Evolutionary conservation across 2,888 invertebrate species (phyloP).

Genomic region (Volucella inanis): DNA sequence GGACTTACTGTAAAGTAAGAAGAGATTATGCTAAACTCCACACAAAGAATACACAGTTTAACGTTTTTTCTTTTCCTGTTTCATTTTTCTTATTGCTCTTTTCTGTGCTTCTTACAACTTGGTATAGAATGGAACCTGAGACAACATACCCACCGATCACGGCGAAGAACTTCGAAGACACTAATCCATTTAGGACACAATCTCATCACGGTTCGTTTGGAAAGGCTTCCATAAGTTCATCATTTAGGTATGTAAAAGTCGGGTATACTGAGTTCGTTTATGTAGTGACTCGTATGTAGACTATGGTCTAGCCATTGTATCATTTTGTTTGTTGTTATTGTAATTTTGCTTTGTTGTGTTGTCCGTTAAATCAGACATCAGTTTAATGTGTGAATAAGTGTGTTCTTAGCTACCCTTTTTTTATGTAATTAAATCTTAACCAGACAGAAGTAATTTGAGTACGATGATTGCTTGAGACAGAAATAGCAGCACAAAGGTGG

Average conservation of each 20-base stretch:
- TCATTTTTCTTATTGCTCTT: constrained; percentile 6
- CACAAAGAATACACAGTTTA: constrained; percentile 37
- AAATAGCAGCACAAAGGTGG: neutral
- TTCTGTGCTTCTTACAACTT: constrained; percentile 75
- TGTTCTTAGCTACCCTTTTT: constrained; percentile 41
- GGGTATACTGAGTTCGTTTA: constrained; percentile 6
- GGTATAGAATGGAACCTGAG: constrained; percentile 81
- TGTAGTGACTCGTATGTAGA: constrained; percentile 7
- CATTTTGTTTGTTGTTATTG: constrained; percentile 62
- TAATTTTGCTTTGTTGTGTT: constrained; percentile 63
- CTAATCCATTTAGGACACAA: constrained; percentile 81
- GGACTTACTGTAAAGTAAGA: constrained; percentile 82
- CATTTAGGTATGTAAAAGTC: constrained; percentile 80
- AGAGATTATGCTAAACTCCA: constrained; percentile 61
- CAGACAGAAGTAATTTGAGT: constrained; percentile 50
- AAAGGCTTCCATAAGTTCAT: constrained; percentile 83
- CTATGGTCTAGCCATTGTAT: constrained; percentile 46
- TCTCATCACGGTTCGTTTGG: constrained; percentile 83
- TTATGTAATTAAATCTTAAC: constrained; percentile 55
- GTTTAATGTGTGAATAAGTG: constrained; percentile 65
- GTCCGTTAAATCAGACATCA: constrained; percentile 67
- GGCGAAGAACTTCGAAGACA: constrained; percentile 83
- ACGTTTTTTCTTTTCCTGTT: constrained; percentile 25
- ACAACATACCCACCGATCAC: constrained; percentile 79
- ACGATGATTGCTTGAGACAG: constrained; percentile 12